Conservation (phyloP, 1,140 invertebrate species). For the Heliconius himera region DNA sequence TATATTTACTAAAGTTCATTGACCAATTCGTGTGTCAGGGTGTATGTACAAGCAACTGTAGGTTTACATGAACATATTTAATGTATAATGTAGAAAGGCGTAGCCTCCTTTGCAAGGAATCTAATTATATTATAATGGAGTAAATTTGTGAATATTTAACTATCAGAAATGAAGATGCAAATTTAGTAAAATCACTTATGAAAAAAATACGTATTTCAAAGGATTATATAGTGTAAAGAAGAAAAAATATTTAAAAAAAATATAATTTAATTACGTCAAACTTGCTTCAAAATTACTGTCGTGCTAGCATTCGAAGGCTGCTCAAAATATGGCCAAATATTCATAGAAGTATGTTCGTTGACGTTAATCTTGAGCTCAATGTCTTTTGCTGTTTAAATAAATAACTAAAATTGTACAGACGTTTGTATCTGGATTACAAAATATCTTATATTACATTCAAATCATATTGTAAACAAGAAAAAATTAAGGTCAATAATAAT, state of each 20-base stretch:
- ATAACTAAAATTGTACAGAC: too few relatives aligned
- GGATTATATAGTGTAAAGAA: too few relatives aligned
- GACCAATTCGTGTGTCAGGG: constrained; percentile 49
- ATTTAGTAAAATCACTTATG: background rate
- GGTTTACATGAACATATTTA: background rate
- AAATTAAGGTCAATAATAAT: too few relatives aligned
- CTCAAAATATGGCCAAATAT: constrained; percentile 30
- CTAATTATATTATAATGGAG: background rate
- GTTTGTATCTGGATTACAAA: background rate
- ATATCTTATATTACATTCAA: background rate
- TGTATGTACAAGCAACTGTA: constrained; percentile 23
- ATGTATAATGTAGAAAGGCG: background rate
- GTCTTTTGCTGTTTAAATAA: background rate
- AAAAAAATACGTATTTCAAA: background rate
- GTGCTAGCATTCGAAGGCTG: background rate
- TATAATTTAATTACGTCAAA: background rate
- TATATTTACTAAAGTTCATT: constrained; percentile 17
- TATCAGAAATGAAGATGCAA: background rate
- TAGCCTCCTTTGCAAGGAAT: background rate
- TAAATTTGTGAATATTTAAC: background rate
- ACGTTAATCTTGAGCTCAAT: background rate
- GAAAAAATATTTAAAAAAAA: too few relatives aligned
- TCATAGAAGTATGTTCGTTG: constrained; percentile 12
- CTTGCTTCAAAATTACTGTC: background rate
- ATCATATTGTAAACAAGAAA: background rate